Evolutionary conservation across 2,113 vertebrate species (phyloP).

Genomic region (Rana temporaria): DNA sequence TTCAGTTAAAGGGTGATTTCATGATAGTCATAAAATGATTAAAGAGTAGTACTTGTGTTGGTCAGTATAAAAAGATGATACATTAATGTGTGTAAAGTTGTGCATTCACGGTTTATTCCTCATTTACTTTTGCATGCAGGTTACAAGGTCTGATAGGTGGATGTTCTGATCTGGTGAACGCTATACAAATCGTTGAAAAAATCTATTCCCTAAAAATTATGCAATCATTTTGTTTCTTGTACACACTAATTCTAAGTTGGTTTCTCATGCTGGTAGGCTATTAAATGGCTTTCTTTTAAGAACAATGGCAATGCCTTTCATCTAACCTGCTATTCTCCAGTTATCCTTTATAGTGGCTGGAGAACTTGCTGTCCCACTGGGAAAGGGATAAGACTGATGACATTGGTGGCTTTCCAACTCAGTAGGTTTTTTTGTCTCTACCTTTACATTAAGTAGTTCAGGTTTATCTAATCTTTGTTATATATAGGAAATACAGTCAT

Average conservation of each 20-base stretch:
- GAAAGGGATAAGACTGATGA: slow-evolving; percentile 44
- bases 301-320: slow-evolving; percentile 62
- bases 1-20: no score
- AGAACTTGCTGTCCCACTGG: slow-evolving; percentile 61
- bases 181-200: not conserved
- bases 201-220: slow-evolving; percentile 11
- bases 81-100: no score
- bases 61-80: no score
- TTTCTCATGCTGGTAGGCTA: slow-evolving; percentile 26
- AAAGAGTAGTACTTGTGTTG: no score
- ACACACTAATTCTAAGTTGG: slow-evolving; percentile 27
- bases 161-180: not conserved
- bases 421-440: not conserved
- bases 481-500: no score
- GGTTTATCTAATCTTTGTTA: not conserved
- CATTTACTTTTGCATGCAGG: no score
- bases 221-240: not conserved
- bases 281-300: slow-evolving; percentile 60
- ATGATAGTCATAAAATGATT: no score
- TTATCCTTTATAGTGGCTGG: slow-evolving; percentile 67
- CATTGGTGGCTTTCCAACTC: not conserved
- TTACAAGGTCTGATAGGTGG: not conserved
- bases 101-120: no score
- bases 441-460: not conserved
- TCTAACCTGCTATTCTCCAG: slow-evolving; percentile 64